Percentiles rank a stretch among this genome's conserved stretches.
Evolutionary conservation across 2,888 invertebrate genomes (phyloP).

Genomic region (Sphaeridia pumilis): DNA sequence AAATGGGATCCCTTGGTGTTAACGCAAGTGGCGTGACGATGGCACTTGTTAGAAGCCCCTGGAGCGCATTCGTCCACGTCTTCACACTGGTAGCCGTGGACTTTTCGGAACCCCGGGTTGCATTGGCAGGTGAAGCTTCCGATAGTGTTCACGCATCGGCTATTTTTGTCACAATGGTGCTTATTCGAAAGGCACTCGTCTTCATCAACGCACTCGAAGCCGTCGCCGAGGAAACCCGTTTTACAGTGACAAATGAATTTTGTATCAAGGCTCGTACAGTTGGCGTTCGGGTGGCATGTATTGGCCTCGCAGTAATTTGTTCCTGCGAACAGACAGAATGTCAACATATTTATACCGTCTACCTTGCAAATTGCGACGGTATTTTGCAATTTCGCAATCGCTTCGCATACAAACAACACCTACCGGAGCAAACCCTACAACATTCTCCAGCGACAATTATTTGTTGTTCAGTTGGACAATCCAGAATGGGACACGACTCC

Average conservation of each 20-base stretch:
- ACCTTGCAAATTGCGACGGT: not conserved
- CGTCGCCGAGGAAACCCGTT: conserved; percentile 79
- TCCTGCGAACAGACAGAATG: conserved; percentile 43
- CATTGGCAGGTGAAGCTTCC: conserved; percentile 78
- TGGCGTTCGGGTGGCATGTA: conserved; percentile 78
- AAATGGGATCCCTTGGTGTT: conserved; percentile 72
- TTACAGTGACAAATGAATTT: conserved; percentile 84
- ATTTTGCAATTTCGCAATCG: not conserved
- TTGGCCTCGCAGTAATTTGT: conserved; percentile 79
- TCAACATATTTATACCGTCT: not conserved
- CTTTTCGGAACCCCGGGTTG: conserved; percentile 60
- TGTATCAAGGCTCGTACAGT: conserved; percentile 81
- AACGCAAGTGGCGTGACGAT: conserved; percentile 61
- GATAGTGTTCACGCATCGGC: conserved; percentile 66
- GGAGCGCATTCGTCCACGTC: conserved; percentile 64
- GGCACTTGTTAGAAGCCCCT: conserved; percentile 56
- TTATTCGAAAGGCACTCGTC: conserved; percentile 72
- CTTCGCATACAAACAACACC: conserved; percentile 10
- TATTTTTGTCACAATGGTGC: conserved; percentile 75
- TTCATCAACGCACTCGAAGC: conserved; percentile 59
- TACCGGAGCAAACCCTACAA: conserved; percentile 82
- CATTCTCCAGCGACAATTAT: conserved; percentile 73
- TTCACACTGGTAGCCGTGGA: conserved; percentile 57
- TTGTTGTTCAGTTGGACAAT: conserved; percentile 63
- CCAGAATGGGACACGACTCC: conserved; percentile 62